Conservation (phyloP, 37 sponge, comb jelly and placozoan genomes). For the Aphrocallistes beatrix region DNA sequence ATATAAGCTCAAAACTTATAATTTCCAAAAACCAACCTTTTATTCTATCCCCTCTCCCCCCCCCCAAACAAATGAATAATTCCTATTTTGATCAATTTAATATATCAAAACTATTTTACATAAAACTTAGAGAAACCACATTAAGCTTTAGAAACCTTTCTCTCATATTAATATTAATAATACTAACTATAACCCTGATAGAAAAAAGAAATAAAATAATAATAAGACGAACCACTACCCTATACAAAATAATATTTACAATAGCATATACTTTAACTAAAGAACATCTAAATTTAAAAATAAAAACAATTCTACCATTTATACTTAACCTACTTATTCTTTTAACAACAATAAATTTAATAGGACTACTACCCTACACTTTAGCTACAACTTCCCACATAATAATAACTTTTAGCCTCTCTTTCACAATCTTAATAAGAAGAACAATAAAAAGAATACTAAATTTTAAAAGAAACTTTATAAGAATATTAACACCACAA, state of each 20-base stretch:
- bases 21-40: too few relatives aligned
- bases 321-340: conserved; percentile 50
- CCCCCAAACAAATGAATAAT: conserved; percentile 50
- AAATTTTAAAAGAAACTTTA: conserved; percentile 35
- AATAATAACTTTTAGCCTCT: conserved; percentile 53
- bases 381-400: conserved; percentile 61
- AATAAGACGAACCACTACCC: conserved; percentile 34
- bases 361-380: conserved; percentile 61
- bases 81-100: conserved; percentile 85
- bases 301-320: conserved; percentile 49
- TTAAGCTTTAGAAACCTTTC: conserved; percentile 56
- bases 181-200: conserved; percentile 34
- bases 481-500: conserved; percentile 54
- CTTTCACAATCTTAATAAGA: conserved; percentile 49
- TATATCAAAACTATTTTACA: conserved; percentile 37
- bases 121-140: conserved; percentile 34
- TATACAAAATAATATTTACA: conserved; percentile 44
- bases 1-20: too few relatives aligned
- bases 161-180: conserved; percentile 41
- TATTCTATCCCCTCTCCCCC: too few relatives aligned
- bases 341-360: conserved; percentile 48
- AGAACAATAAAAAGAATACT: conserved; percentile 42
- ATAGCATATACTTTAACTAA: conserved; percentile 41
- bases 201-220: conserved; percentile 35
- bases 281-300: conserved; percentile 50